These are phyloP conservation scores for Parochlus steinenii DNA, from an alignment of 2,888 invertebrate species.

Conservation along the genomic window DNA sequence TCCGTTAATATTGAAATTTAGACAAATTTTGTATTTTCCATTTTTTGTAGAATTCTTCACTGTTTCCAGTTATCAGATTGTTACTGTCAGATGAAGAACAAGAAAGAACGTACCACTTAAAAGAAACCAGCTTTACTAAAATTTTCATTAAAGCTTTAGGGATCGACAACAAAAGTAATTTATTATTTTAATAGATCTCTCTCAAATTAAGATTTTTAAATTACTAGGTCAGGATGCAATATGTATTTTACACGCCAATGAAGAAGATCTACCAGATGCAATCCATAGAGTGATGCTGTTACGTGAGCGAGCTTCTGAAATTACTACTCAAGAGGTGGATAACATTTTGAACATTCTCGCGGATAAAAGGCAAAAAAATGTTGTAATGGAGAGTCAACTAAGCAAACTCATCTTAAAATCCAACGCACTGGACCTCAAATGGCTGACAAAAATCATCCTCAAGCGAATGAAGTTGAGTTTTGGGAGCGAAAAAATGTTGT, in stretches of 20 bases:
- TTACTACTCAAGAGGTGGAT: background rate
- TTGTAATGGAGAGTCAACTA: slow-evolving; percentile 41
- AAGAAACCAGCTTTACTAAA: slow-evolving; percentile 55
- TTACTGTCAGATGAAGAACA: slow-evolving; percentile 64
- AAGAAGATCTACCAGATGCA: background rate
- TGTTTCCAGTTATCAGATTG: slow-evolving; percentile 61
- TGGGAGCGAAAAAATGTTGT: slow-evolving; percentile 50
- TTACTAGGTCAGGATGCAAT: too few species aligned
- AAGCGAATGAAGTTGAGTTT: slow-evolving; percentile 70
- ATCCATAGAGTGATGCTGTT: background rate
- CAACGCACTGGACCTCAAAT: slow-evolving; percentile 66
- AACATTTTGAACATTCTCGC: background rate
- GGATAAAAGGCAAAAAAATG: slow-evolving; percentile 21
- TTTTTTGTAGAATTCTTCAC: slow-evolving; percentile 35
- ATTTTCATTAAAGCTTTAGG: slow-evolving; percentile 58
- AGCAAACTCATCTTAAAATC: slow-evolving; percentile 46
- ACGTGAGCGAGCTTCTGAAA: background rate
- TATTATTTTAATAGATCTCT: slow-evolving; percentile 18
- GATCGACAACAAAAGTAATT: slow-evolving; percentile 42
- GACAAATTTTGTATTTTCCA: slow-evolving; percentile 1
- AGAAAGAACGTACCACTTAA: slow-evolving; percentile 69
- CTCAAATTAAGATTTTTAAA: slow-evolving; percentile 4
- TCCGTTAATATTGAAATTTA: slow-evolving; percentile 8
- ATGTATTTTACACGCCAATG: background rate
- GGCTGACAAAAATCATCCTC: slow-evolving; percentile 76